Conservation (phyloP, 2,888 invertebrate genomes). For the Drosophila ezoana region DNA sequence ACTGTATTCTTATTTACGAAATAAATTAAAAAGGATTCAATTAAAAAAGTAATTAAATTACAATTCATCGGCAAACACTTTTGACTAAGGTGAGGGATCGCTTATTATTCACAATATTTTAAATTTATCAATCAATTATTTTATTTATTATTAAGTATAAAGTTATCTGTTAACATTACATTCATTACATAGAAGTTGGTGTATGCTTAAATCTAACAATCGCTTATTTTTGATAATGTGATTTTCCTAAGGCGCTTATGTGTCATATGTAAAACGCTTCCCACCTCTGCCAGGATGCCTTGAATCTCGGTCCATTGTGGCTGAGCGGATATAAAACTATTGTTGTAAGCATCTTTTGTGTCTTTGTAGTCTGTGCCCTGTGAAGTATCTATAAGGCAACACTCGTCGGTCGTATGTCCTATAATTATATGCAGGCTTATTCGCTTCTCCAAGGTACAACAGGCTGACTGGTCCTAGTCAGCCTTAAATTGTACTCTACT, state of each 20-base stretch:
- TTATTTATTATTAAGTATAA: background rate
- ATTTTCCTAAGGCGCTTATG: background rate
- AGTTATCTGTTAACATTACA: no score
- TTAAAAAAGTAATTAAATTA: background rate
- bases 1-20: background rate
- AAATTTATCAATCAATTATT: no score
- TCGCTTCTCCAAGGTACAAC: background rate
- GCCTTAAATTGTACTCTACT: no score
- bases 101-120: background rate
- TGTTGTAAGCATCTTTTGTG: conserved; percentile 6
- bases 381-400: background rate
- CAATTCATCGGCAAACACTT: no score
- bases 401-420: background rate
- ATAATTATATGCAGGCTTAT: background rate
- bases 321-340: conserved; percentile 2
- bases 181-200: no score
- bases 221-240: background rate
- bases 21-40: background rate
- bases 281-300: background rate
- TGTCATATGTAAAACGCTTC: background rate
- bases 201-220: no score
- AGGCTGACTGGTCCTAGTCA: background rate
- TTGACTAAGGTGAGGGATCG: background rate
- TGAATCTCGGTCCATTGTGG: background rate
- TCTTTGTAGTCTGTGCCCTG: background rate